Conservation (phyloP, 2,797 vertebrate species). For the Sorex maritimensis region DNA sequence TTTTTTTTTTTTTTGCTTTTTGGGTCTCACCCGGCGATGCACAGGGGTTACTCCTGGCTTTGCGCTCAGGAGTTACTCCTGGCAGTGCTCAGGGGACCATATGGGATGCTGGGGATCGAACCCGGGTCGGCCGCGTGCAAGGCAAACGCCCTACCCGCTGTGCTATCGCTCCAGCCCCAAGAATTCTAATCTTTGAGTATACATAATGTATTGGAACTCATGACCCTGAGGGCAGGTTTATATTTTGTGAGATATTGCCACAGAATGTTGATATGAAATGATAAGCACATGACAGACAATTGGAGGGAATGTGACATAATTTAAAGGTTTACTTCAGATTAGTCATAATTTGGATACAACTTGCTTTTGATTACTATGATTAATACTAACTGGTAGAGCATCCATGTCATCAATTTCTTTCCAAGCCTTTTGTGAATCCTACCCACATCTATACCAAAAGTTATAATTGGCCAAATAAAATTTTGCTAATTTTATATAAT, state of each 20-base stretch:
- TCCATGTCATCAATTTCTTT: background rate
- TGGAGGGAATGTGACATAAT: background rate
- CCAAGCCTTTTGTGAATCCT: background rate
- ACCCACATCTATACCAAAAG: background rate
- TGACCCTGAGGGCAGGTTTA: background rate
- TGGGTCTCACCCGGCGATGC: no score
- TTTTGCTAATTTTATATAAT: background rate
- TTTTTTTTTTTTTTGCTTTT: no score
- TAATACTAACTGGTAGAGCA: background rate
- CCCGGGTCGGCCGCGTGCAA: no score
- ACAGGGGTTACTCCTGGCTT: no score
- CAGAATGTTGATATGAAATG: background rate
- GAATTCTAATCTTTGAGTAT: background rate
- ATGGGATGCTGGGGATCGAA: no score
- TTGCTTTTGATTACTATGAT: slow-evolving; percentile 40
- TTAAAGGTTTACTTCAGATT: background rate
- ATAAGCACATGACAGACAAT: background rate
- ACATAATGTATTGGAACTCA: background rate
- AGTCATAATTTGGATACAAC: background rate
- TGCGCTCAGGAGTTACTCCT: no score
- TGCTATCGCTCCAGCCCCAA: no score
- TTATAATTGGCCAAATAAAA: slow-evolving; percentile 46
- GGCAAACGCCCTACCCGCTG: no score
- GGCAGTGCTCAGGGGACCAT: no score
- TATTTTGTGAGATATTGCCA: background rate